Percentiles rank a stretch among this genome's conserved stretches.
These are phyloP conservation scores for Zaprionus taronus DNA, from an alignment of 1,140 invertebrate genomes.

Conservation along the genomic window DNA sequence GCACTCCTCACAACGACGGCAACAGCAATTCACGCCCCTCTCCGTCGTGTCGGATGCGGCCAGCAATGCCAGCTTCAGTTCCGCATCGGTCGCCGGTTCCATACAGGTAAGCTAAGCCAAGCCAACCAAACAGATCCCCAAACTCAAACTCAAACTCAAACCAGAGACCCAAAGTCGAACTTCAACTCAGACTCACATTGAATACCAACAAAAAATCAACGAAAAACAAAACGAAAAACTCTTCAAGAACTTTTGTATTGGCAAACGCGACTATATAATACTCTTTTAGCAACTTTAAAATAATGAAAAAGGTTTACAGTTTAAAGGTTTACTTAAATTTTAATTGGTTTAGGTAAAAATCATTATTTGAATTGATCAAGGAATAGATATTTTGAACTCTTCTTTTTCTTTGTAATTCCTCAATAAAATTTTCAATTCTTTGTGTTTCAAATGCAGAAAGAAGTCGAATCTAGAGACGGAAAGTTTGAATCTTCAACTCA, in stretches of 20 bases:
- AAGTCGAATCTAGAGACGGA: background rate
- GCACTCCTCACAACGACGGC: conserved; percentile 14
- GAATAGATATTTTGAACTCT: background rate
- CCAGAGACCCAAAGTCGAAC: conserved; percentile 25
- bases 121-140: background rate
- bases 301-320: too few species aligned
- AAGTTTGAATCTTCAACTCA: background rate
- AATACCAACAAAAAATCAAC: background rate
- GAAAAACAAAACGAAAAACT: background rate
- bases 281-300: background rate
- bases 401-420: background rate
- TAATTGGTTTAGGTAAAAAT: too few species aligned
- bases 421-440: background rate
- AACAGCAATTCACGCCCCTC: conserved; percentile 63
- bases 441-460: too few species aligned
- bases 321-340: too few species aligned
- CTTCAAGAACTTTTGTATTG: conserved; percentile 13
- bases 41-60: conserved; percentile 55
- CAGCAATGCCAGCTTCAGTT: conserved; percentile 83
- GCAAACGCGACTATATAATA: background rate
- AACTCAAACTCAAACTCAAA: conserved; percentile 15
- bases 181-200: conserved; percentile 23
- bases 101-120: conserved; percentile 72
- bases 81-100: conserved; percentile 82
- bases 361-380: background rate